These are phyloP conservation scores for Dysmachus trigonus DNA, from an alignment of 2,888 invertebrate species.

Conservation along the genomic window DNA sequence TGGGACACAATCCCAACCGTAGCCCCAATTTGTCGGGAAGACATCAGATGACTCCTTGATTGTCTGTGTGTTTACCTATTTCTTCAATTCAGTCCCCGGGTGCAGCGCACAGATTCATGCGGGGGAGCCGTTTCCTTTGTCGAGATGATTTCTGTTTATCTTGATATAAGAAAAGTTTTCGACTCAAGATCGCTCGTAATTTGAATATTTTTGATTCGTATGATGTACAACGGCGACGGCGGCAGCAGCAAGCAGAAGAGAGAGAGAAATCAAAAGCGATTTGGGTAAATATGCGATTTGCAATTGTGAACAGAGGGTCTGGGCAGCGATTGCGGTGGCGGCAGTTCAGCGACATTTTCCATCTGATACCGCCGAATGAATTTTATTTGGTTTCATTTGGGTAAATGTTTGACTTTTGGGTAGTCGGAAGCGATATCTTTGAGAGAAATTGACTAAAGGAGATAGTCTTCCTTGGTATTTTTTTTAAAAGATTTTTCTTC, in stretches of 20 bases:
- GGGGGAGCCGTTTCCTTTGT: conserved; percentile 11
- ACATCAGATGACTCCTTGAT: neutral
- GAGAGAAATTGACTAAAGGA: neutral
- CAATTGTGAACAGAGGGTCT: conserved; percentile 35
- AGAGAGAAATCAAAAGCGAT: conserved; percentile 29
- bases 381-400: conserved; percentile 38
- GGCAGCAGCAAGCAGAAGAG: neutral
- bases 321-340: neutral
- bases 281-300: conserved; percentile 39
- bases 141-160: conserved; percentile 36
- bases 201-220: conserved; percentile 36
- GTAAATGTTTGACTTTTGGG: conserved; percentile 33
- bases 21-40: neutral
- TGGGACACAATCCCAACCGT: neutral
- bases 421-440: conserved; percentile 1
- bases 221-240: neutral
- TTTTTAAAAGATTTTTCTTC: neutral
- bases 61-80: conserved; percentile 17
- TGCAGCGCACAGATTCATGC: conserved; percentile 3
- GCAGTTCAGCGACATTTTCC: neutral
- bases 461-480: neutral
- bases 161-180: conserved; percentile 35
- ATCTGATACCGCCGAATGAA: conserved; percentile 15
- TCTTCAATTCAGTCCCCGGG: neutral
- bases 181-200: conserved; percentile 27